Base-by-base conservation (phyloP, 2,888 invertebrate genomes). In the Eupsilia transversa region DNA sequence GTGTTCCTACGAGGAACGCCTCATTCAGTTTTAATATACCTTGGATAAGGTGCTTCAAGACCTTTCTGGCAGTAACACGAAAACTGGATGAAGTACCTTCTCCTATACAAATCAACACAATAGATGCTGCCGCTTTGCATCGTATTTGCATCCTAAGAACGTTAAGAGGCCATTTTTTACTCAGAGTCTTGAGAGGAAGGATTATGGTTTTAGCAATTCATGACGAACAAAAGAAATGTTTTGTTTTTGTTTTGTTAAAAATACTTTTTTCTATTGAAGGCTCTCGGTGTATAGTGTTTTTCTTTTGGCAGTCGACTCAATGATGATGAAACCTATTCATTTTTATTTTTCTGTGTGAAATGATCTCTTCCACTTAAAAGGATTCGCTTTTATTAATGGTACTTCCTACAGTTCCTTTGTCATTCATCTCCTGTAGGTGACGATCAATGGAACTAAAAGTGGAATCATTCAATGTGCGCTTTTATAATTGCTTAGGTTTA, bases 181-280 rank as follows among this genome's bases (percentile, higher is more conserved):
- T 56, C 54, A 33, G 69, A 64, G 49, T 69, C 68, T 65, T 63
- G 66, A 80, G 64, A 59, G 30, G 52, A 84, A 72, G 72, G 82
- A 84, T 84, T 75, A 82, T 30, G 66, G 38, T 72, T 81, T 81
- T 72, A 70, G 85, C 82, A 70, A 82, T 84, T 82, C 81, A 84
- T 70, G 84, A 56, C 61, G 72, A 67, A 76, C 66, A 81, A 81
- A 75, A 70, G 69, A 67, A 81, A 67, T 69, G 43, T 67, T 72
- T 64, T 27, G 60, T 80, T 68, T 70, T 82, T 67, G 64, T 41
- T 69, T 41, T 64, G 49, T 74, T 72, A n/a, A 46, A 59, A 67
- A 77, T 54, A 35, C 57, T 64, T 60, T 57, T 56, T 64, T 67
- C 59, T 60, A 69, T 64, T 54, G 57, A 67, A 70, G 71, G n/a